phyloP scores from a whole-genome alignment of 1,140 invertebrate species.

The Ctenoplectra terminalis region DNA sequence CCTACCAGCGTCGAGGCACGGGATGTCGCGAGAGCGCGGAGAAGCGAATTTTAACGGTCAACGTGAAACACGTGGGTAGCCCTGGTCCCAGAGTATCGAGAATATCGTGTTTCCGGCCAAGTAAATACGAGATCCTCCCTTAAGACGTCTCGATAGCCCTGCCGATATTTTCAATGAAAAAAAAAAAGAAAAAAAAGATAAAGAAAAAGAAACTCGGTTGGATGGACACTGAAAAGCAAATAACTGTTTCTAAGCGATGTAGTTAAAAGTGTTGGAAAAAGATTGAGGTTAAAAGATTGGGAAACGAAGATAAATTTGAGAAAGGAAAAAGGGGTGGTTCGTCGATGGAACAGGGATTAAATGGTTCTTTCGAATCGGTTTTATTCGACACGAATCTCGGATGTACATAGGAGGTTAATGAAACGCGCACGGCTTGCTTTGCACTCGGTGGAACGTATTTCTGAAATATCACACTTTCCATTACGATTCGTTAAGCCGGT shows the following conservation, averaged over 20 bases:
- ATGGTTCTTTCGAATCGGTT: neutral
- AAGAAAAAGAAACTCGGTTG: neutral
- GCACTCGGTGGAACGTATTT: slow-evolving; percentile 54
- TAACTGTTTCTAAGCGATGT: too few relatives aligned
- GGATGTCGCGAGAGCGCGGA: slow-evolving; percentile 60
- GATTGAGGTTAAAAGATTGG: neutral
- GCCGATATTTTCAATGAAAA: slow-evolving; percentile 41
- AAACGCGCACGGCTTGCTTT: slow-evolving; percentile 44
- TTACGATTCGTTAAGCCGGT: slow-evolving; percentile 65
- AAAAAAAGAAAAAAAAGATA: neutral
- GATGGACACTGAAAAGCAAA: neutral
- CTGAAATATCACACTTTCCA: slow-evolving; percentile 46
- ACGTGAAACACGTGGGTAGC: slow-evolving; percentile 65
- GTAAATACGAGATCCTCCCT: slow-evolving; percentile 44
- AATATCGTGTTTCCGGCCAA: slow-evolving; percentile 63
- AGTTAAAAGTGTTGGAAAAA: neutral
- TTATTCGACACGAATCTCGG: slow-evolving; percentile 36
- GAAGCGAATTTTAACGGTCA: slow-evolving; percentile 68
- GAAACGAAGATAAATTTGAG: neutral
- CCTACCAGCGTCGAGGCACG: slow-evolving; percentile 59
- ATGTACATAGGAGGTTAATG: slow-evolving; percentile 25
- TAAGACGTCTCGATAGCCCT: slow-evolving; percentile 43
- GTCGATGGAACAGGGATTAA: neutral
- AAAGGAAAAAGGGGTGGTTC: neutral
- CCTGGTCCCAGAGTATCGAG: slow-evolving; percentile 20